Conservation (phyloP, 2,797 vertebrate genomes). For the Macropus fuliginosus region DNA sequence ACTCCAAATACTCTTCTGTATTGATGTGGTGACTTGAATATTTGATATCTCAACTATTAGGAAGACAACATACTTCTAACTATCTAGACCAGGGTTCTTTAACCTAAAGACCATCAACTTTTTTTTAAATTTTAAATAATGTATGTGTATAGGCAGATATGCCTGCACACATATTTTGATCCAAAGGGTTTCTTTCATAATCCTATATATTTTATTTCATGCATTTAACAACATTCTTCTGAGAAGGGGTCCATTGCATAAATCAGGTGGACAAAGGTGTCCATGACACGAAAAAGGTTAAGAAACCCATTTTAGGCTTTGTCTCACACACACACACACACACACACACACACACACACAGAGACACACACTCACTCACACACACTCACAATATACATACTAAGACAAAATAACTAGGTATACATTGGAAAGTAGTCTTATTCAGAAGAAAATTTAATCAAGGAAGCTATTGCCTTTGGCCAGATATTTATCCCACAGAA, state of each 20-base stretch:
- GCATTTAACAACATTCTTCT: background rate
- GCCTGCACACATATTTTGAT: background rate
- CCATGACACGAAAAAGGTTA: background rate
- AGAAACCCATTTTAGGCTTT: background rate
- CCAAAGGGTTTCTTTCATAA: background rate
- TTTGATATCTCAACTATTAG: constrained; percentile 7
- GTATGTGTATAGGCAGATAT: no score
- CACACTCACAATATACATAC: background rate
- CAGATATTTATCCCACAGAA: background rate
- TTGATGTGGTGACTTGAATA: background rate
- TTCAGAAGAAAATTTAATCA: constrained; percentile 25
- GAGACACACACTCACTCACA: background rate
- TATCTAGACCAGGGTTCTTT: background rate
- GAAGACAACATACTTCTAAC: background rate
- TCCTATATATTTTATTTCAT: background rate
- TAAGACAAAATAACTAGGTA: constrained; percentile 49
- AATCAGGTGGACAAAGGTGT: background rate
- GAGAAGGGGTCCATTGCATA: background rate
- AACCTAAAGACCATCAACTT: background rate
- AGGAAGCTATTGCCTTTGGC: background rate
- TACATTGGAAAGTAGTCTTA: constrained; percentile 44
- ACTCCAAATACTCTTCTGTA: constrained; percentile 2
- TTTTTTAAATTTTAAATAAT: no score
- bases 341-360: background rate
- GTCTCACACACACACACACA: no score